Base-by-base conservation (phyloP, 2,797 vertebrate species). In the Iguana delicatissima region DNA sequence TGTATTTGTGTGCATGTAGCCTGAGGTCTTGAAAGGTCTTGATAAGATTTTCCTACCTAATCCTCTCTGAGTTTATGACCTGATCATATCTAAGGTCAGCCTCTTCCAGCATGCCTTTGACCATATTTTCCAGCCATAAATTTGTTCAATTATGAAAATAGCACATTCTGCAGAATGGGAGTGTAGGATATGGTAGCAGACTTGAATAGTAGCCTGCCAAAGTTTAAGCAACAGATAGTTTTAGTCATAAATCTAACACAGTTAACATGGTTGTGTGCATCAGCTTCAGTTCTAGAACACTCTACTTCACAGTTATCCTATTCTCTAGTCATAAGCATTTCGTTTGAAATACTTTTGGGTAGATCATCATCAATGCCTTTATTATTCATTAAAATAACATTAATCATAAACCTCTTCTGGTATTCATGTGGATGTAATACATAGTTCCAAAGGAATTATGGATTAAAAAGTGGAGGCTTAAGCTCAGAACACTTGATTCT, bases 341-440 rank as follows among this genome's bases (percentile, higher is more conserved):
- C 83, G 80, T 80, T 81, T 1, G 32, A 93, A 94, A 92, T 94
- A 94, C 80, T 84, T 74, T 93, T 93, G 77, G 91, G 90, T 94
- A 95, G 94, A 96, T 95, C 92, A 88, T 95, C 89, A 95, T 94
- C 94, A 96, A 91, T 89, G 95, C 90, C 95, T 95, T 95, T 95
- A 95, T 95, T 95, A 95, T 96, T 96, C 95, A 96, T 96, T 96
- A 96, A 96, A 96, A 95, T 96, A 96, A 96, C 91, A 96, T 92
- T 96, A 95, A 96, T 94, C 92, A 73, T 91, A 96, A 96, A 94
- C 92, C 95, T 96, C 84, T 96, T 90, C 96, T 96, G 92, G 94
- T 92, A 96, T 95, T 96, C 92, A 93, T 96, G 89, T 95, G 95
- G 86, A 93, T 94, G 94, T 95, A 96, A 95, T 92, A 93, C 76